Percentiles rank a stretch among this genome's conserved stretches.
Conservation (phyloP, 2,113 vertebrate genomes). For the Aythya baeri region DNA sequence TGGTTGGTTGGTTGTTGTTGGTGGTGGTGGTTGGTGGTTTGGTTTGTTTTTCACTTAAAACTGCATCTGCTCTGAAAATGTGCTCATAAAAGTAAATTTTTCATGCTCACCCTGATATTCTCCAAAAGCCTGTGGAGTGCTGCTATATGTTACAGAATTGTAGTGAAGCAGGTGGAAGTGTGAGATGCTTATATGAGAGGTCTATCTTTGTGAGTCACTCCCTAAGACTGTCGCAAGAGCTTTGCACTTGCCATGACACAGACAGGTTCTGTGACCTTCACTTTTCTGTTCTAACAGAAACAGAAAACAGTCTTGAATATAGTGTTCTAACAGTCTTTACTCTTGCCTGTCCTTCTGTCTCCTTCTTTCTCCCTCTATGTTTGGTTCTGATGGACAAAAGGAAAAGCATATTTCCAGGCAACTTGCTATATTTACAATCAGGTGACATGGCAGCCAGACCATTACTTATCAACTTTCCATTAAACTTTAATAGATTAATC, state of each 20-base stretch:
- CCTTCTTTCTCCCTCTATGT: not conserved
- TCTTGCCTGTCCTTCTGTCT: not conserved
- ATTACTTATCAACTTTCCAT: slow-evolving; percentile 80
- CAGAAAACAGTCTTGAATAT: too few species aligned
- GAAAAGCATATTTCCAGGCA: slow-evolving; percentile 71
- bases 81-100: not conserved
- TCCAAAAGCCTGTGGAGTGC: not conserved
- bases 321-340: too few species aligned
- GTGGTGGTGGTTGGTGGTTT: not conserved
- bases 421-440: slow-evolving; percentile 75
- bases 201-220: not conserved
- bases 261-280: not conserved
- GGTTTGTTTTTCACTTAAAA: not conserved
- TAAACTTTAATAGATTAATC: slow-evolving; percentile 83
- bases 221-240: not conserved
- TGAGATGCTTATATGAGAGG: not conserved
- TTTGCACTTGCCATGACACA: rapidly evolving
- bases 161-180: not conserved
- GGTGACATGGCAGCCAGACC: slow-evolving; percentile 77
- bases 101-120: not conserved
- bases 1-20: not conserved
- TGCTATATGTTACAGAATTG: not conserved
- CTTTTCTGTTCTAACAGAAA: not conserved
- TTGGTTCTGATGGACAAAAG: slow-evolving; percentile 24
- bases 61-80: not conserved